Evolutionary conservation across 2,888 invertebrate species (phyloP), one percentile per base, ranked within the genome.

Genomic region (Tetanocera ferruginea): DNA sequence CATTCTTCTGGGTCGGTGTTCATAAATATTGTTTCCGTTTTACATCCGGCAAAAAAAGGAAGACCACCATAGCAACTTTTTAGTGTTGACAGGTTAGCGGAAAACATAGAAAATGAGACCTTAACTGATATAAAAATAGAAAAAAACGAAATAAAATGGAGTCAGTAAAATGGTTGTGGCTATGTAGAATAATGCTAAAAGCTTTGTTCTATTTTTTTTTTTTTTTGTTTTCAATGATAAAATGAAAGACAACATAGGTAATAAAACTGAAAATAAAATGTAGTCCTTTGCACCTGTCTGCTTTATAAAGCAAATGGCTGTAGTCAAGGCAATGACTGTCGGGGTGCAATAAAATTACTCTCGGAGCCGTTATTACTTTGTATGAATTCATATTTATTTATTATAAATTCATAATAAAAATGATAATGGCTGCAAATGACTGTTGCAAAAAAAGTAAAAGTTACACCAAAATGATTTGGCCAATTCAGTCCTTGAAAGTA

Each of bases 11-110:
- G 14, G 51, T 17, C 6, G 51, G 25, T 51, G 69, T 49, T 69
- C 69, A 51, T 69, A 69, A 69, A 69, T 51, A 69, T 69, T 69
- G 69, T 28, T 69, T 69, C 69, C 69, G 69, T 51, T 51, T 51
- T 51, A 51, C 51, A 69, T 51, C 25, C 28, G 8, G 14, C 34
- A 31, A 31, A 37, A 11, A 49, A 69, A 51, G 5, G 51, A 25
- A 69, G 51, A 69, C 3, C 11, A 43, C 23, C 25, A 9, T 8
- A 25, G 23, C 1, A 69, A 69, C 23, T 69, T 69, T 69, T 69
- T 28, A 43, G 43, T 43, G 43, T 69, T 49, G 69, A 49, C 69
- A 69, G 69, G 69, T 69, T 49, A 69, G 69, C 69, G 28, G 51
- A 69, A 69, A 51, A 17, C 69, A 25, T 31, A n/a, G 66, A 37